phyloP scores from a whole-genome alignment of 2,888 invertebrate genomes.

The Automeris io region DNA sequence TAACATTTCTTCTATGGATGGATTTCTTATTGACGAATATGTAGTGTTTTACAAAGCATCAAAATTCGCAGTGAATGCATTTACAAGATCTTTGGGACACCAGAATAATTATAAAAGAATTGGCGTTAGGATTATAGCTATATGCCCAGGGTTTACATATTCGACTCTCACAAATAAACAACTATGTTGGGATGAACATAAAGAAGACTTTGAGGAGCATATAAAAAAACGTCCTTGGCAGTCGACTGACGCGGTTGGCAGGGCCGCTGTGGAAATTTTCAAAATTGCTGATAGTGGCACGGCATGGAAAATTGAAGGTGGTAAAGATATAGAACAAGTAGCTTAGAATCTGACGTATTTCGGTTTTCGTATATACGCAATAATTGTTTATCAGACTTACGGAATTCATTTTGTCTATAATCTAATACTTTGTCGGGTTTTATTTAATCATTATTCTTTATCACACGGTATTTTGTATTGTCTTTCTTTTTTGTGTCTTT shows the following conservation, averaged over 20 bases:
- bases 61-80: slow-evolving; percentile 64
- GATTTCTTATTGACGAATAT: slow-evolving; percentile 13
- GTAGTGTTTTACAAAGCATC: slow-evolving; percentile 40
- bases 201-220: slow-evolving; percentile 17
- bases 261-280: slow-evolving; percentile 40
- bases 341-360: no score
- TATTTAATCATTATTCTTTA: no score
- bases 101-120: slow-evolving; percentile 45
- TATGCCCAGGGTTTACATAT: slow-evolving; percentile 57
- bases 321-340: slow-evolving; percentile 21
- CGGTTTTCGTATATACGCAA: no score
- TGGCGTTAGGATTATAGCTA: slow-evolving; percentile 30
- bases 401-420: no score
- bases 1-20: slow-evolving; percentile 52
- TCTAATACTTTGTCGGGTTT: no score
- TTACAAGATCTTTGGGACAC: slow-evolving; percentile 53
- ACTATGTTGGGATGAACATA: slow-evolving; percentile 21
- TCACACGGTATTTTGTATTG: no score
- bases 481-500: no score
- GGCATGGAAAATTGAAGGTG: slow-evolving; percentile 71
- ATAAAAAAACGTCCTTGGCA: slow-evolving; percentile 31
- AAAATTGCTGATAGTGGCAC: slow-evolving; percentile 65
- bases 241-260: slow-evolving; percentile 36
- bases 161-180: slow-evolving; percentile 32
- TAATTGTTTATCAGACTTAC: no score